Evolutionary conservation across 2,113 vertebrate genomes (phyloP), one percentile per base, ranked within the genome.

Genomic region (Oxyruncus cristatus): DNA sequence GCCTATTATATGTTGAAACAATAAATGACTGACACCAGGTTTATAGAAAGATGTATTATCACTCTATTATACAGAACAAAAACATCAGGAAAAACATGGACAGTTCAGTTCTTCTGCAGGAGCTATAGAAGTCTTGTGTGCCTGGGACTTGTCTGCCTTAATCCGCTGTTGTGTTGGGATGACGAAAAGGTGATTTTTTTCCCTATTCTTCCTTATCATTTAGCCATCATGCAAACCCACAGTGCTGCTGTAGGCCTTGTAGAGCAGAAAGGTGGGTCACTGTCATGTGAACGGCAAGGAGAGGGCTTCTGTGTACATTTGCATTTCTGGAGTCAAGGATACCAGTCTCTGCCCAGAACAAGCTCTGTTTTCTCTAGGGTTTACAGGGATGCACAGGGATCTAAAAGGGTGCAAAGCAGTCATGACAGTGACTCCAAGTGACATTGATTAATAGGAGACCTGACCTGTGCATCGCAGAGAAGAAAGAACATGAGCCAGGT

Each of bases 241-340:
- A 44, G 47, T 50, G 33, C 14, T 86, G 41, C 55, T 79, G 49
- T 26, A 56, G 71, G 71, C 4, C 1, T 1, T 32, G 66, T 32
- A 62, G 39, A 83, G 65, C 33, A 59, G 39, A 59, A 73, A 32
- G 63, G 14, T 56, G 49, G 22, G 58, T 49, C 0, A 2, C 9
- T 56, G 53, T 28, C 11, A 1, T 0, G 8, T 0, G 0, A n/a
- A 11, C 39, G 47, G 13, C 49, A 55, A 53, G 19, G 37, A 75
- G 35, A 53, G 42, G 0, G 9, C 37, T 46, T 63, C 63, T 33
- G 42, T 9, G 47, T 47, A 24, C 6, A 5, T 21, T 35, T 30
- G 28, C 5, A 2, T 59, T 88, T 50, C 68, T 84, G 61, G 12
- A 81, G 26, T 21, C 50, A 66, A 71, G 50, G 35, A 12, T 39